Evolutionary conservation across 2,888 invertebrate species (phyloP), one percentile per base, ranked within the genome.

Genomic region (Drosophila tripunctata): DNA sequence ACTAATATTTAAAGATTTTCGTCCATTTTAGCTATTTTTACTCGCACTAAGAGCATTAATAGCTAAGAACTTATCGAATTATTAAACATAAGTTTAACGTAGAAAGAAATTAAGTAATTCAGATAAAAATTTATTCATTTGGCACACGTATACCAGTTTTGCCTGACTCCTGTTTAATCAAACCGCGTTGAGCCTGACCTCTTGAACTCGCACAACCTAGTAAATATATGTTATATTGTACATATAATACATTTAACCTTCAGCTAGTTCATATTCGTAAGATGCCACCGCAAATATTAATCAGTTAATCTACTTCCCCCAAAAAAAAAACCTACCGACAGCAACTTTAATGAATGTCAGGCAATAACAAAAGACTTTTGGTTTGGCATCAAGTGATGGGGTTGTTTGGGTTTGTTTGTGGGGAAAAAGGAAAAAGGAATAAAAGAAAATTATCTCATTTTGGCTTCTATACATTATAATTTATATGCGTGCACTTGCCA

Each of bases 361-460:
- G 57, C 30, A 33, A 33, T 33, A 55, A 33, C 57, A 47, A 54
- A 55, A 47, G 55, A 31, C 43, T 45, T n/a, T n/a, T 21, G 33
- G 33, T 41, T 31, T 38, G 51, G 38, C 21, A 76, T 68, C 56
- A 47, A 50, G 54, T 24, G 36, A 24, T 38, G 52, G 62, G 58
- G 33, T 15, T 30, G n/a, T 6, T 61, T 35, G 56, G 50, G 36
- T 43, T 54, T 66, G 50, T 43, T 58, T 30, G 24, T 27, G 1
- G n/a, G 14, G 5, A 31, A 17, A 61, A 67, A 60, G 67, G n/a
- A n/a, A n/a, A n/a, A n/a, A n/a, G n/a, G n/a, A n/a, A n/a, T n/a
- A n/a, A n/a, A n/a, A n/a, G n/a, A n/a, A 82, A 82, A 80, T 82
- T 50, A 85, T 63, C 79, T 78, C 76, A 72, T 75, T 73, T 73